Evolutionary conservation across 2,888 invertebrate genomes (phyloP).

Genomic region (Isoperla grammatica): DNA sequence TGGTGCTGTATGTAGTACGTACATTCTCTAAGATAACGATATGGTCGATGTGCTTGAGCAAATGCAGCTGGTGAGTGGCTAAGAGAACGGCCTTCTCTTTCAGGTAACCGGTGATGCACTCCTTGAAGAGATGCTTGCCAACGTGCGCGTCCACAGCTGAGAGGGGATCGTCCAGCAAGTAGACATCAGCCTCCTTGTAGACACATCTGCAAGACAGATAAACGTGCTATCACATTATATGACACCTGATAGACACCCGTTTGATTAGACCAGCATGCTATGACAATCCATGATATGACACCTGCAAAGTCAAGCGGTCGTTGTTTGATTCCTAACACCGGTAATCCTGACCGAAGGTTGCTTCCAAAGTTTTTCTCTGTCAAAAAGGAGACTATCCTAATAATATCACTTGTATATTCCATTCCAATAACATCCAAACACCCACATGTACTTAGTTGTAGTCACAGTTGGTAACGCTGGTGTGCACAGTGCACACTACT

Average conservation of each 20-base stretch:
- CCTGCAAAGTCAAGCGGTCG: too few relatives aligned
- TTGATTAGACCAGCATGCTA: neutral
- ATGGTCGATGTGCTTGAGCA: slow-evolving; percentile 38
- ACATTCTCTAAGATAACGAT: slow-evolving; percentile 44
- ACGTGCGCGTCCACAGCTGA: slow-evolving; percentile 50
- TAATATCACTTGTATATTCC: too few relatives aligned
- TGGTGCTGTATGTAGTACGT: neutral
- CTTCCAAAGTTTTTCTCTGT: too few relatives aligned
- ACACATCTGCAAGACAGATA: slow-evolving; percentile 39
- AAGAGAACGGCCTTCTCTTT: slow-evolving; percentile 44
- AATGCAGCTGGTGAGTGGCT: slow-evolving; percentile 53
- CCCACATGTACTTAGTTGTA: too few relatives aligned
- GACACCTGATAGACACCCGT: neutral
- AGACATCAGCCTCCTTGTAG: slow-evolving; percentile 48
- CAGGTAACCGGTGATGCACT: slow-evolving; percentile 44
- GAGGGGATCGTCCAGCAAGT: slow-evolving; percentile 49
- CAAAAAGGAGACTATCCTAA: too few relatives aligned
- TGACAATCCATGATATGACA: neutral
- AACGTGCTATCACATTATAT: too few relatives aligned
- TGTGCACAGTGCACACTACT: too few relatives aligned
- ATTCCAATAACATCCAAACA: too few relatives aligned
- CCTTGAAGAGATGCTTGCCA: slow-evolving; percentile 46
- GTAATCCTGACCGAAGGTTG: too few relatives aligned
- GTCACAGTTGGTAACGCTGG: too few relatives aligned
- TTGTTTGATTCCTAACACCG: too few relatives aligned